Conservation (phyloP, 2,113 vertebrate species). For the Rhinoderma darwinii region DNA sequence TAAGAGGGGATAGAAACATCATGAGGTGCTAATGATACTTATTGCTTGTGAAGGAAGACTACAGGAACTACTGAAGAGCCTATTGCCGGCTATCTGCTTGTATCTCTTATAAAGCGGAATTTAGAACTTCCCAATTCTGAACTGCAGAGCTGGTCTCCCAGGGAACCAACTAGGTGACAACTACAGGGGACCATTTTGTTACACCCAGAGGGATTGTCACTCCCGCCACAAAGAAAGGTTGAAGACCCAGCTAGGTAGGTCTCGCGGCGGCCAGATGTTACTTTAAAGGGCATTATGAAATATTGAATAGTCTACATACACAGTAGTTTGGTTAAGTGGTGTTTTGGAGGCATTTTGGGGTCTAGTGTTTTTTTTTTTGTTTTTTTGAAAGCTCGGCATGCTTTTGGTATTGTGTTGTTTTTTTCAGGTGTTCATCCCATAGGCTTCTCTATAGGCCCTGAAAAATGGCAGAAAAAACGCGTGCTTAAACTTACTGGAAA, state of each 20-base stretch:
- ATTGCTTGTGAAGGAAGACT: constrained; percentile 41
- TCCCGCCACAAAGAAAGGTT: not conserved
- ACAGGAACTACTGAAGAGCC: constrained; percentile 22
- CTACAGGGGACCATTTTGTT: not conserved
- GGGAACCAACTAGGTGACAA: not conserved
- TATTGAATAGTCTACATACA: no score
- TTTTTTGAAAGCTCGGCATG: no score
- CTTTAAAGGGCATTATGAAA: no score
- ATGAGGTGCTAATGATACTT: constrained; percentile 54
- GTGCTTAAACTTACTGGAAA: no score
- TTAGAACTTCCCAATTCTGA: not conserved
- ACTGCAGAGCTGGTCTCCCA: not conserved
- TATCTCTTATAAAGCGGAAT: not conserved
- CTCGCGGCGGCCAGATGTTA: no score
- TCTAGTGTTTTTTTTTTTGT: no score
- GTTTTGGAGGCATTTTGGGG: no score
- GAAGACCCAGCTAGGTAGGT: not conserved
- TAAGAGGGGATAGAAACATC: constrained; percentile 55
- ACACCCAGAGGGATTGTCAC: not conserved
- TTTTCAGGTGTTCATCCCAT: no score
- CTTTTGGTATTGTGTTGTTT: no score
- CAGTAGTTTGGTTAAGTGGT: no score
- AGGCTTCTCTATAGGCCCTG: no score
- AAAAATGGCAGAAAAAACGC: no score
- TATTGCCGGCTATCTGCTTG: constrained; percentile 1